Conservation (phyloP, 2,888 invertebrate genomes). For the Seira musarum region DNA sequence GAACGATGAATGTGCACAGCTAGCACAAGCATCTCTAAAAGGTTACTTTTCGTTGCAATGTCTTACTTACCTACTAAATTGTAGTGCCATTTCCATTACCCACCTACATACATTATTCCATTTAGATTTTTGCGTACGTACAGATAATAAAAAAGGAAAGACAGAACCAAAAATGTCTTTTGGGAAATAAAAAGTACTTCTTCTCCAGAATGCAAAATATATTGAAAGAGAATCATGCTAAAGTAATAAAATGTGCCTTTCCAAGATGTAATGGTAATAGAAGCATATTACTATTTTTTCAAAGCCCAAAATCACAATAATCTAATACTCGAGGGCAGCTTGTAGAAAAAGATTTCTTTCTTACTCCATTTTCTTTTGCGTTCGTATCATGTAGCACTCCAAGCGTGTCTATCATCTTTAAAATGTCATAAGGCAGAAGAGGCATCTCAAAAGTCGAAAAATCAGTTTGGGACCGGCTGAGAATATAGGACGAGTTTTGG, state of each 20-base stretch:
- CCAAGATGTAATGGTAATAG: background rate
- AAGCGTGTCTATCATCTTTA: slow-evolving; percentile 29
- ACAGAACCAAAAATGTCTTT: background rate
- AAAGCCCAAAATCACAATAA: background rate
- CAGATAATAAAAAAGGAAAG: no score
- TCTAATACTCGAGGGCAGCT: background rate
- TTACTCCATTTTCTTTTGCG: slow-evolving; percentile 30
- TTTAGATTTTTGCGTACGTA: no score
- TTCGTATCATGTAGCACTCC: slow-evolving; percentile 27
- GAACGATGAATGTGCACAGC: no score
- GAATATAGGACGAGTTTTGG: background rate
- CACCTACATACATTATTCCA: no score
- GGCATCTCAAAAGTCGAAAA: background rate
- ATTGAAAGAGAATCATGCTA: background rate
- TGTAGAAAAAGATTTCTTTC: background rate
- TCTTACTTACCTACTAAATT: no score
- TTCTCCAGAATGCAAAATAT: background rate
- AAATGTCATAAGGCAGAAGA: slow-evolving; percentile 56
- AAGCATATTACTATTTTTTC: background rate
- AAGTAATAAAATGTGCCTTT: background rate
- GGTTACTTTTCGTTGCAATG: no score
- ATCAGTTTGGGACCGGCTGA: background rate
- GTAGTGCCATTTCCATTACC: no score
- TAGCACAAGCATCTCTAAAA: no score
- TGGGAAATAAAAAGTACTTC: background rate